A percentile compares a stretch with the other conserved stretches of the same genome.
Conservation (phyloP, 2,113 vertebrate genomes). For the Ardeotis arabs region DNA sequence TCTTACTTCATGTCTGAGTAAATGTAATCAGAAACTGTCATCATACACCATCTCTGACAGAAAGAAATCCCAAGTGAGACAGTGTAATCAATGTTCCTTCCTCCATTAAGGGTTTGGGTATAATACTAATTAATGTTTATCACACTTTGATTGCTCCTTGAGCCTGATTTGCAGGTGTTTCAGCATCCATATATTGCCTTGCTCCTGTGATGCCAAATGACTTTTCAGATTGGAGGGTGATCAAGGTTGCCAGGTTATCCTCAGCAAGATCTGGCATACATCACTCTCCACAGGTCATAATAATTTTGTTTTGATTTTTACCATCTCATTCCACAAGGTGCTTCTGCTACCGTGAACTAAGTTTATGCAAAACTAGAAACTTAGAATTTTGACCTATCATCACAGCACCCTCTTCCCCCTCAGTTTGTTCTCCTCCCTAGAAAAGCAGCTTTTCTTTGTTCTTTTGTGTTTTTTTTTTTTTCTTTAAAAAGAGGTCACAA, state of each 20-base stretch:
- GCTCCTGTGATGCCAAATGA: not conserved
- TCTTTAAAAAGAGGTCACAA: not conserved
- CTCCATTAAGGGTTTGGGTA: conserved; percentile 62
- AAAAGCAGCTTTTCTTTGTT: not conserved
- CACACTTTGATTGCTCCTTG: conserved; percentile 67
- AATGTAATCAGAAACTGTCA: conserved; percentile 62
- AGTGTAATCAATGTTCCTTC: conserved; percentile 62
- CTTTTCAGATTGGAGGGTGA: not conserved
- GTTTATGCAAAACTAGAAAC: not conserved
- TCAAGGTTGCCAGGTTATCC: conserved; percentile 36
- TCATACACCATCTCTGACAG: conserved; percentile 24
- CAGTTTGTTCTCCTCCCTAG: not conserved
- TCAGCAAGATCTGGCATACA: not conserved
- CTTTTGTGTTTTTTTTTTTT: not conserved
- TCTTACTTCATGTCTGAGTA: conserved; percentile 57
- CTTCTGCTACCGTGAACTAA: not conserved
- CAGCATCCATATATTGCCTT: not conserved
- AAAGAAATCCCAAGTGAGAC: conserved; percentile 61
- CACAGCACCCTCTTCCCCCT: not conserved
- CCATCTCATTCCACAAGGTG: not conserved
- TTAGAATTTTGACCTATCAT: not conserved
- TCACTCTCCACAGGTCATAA: not conserved
- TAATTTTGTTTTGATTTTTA: not conserved
- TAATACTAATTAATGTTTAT: conserved; percentile 73
- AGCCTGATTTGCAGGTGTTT: conserved; percentile 72